Conservation (phyloP, 1,140 invertebrate genomes). For the Chlorops oryzae region DNA sequence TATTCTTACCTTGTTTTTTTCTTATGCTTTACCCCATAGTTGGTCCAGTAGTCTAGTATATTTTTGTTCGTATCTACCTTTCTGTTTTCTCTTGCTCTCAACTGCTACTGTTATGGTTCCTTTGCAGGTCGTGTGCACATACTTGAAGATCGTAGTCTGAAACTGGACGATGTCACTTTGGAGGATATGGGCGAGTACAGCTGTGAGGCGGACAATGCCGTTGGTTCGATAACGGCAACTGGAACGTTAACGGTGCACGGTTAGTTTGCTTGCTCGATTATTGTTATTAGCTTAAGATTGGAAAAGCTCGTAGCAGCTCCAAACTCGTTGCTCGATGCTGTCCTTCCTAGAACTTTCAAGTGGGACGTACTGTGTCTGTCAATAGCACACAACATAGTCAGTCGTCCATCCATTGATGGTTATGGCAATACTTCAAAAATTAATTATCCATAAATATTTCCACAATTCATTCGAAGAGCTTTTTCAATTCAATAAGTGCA, state of each 20-base stretch:
- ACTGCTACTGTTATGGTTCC: constrained; percentile 1
- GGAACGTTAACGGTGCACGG: constrained; percentile 76
- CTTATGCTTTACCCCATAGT: not conserved
- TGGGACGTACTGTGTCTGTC: too few species aligned
- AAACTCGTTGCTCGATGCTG: too few species aligned
- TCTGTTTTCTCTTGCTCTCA: constrained; percentile 8
- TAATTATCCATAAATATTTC: too few species aligned
- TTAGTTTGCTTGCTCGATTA: constrained; percentile 54
- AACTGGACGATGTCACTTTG: constrained; percentile 66
- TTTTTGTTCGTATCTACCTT: not conserved
- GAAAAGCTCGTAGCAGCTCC: too few species aligned
- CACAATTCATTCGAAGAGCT: too few species aligned
- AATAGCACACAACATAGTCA: too few species aligned
- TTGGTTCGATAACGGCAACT: constrained; percentile 74
- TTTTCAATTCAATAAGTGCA: too few species aligned
- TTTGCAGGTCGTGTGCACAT: constrained; percentile 61
- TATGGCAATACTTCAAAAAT: too few species aligned
- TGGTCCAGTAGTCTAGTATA: not conserved
- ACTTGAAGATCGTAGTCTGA: constrained; percentile 70
- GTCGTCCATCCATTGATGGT: too few species aligned
- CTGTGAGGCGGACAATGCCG: constrained; percentile 82
- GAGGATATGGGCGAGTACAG: constrained; percentile 86
- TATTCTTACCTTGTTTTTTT: not conserved
- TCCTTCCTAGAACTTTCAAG: too few species aligned
- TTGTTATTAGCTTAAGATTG: too few species aligned